These are phyloP conservation scores for Triplophysa rosa DNA, from an alignment of 2,113 vertebrate species.

Conservation along the genomic window DNA sequence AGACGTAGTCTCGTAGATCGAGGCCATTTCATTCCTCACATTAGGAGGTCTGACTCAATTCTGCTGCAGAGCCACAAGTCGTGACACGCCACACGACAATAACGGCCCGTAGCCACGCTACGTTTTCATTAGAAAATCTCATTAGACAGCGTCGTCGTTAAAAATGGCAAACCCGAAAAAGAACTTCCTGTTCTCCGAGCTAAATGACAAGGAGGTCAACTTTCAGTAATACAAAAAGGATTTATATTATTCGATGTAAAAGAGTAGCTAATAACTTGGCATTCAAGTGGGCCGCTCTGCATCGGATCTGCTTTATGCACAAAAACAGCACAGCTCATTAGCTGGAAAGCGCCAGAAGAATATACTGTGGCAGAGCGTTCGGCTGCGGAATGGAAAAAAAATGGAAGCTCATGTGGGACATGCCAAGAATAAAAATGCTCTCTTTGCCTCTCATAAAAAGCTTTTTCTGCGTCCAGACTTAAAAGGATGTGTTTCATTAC, in stretches of 20 bases:
- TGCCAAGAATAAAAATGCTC: constrained; percentile 48
- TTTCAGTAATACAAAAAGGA: neutral
- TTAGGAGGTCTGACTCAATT: neutral
- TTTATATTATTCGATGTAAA: constrained; percentile 31
- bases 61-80: constrained; percentile 17
- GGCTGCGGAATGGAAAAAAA: constrained; percentile 27
- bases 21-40: constrained; percentile 23
- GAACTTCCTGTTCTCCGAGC: neutral
- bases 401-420: constrained; percentile 16
- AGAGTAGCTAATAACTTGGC: constrained; percentile 29
- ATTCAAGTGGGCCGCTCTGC: constrained; percentile 14
- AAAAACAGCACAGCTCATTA: constrained; percentile 29
- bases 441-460: constrained; percentile 28
- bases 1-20: constrained; percentile 27
- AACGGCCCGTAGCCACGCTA: neutral
- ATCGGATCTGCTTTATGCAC: constrained; percentile 1
- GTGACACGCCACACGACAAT: neutral
- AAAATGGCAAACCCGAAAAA: neutral
- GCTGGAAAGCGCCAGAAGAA: constrained; percentile 23
- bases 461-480: constrained; percentile 43
- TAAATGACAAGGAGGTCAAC: neutral
- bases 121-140: neutral
- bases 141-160: neutral
- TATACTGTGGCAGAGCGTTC: constrained; percentile 34
- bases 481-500: constrained; percentile 50